These are phyloP conservation scores for Desoria tigrina DNA, from an alignment of 2,888 invertebrate species.

Conservation along the genomic window DNA sequence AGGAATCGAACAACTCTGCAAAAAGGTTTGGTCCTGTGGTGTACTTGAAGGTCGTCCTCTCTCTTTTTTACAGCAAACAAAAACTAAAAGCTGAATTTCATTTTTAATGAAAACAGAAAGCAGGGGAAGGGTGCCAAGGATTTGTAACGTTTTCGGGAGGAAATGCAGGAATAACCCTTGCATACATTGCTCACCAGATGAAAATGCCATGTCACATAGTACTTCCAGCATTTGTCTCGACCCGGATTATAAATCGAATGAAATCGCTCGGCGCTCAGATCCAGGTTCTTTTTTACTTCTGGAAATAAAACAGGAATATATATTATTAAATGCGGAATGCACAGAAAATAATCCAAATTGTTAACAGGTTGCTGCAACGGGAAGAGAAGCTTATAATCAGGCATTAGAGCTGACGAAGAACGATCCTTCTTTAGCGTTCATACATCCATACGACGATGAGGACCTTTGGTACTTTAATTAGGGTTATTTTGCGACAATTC, in stretches of 20 bases:
- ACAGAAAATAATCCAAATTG: too few relatives aligned
- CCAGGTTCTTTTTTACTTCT: too few relatives aligned
- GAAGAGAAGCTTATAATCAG: constrained; percentile 56
- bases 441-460: constrained; percentile 60
- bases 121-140: constrained; percentile 32
- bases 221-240: constrained; percentile 57
- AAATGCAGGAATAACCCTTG: constrained; percentile 60
- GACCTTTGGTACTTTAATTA: constrained; percentile 60
- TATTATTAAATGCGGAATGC: too few relatives aligned
- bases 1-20: constrained; percentile 54
- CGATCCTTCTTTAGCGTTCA: constrained; percentile 45
- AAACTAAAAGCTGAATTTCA: background rate
- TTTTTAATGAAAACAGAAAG: constrained; percentile 24
- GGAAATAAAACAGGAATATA: too few relatives aligned
- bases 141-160: constrained; percentile 59
- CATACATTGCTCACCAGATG: constrained; percentile 57
- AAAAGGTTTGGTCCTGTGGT: too few relatives aligned
- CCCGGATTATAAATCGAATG: constrained; percentile 55
- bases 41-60: too few relatives aligned
- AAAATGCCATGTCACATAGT: constrained; percentile 57
- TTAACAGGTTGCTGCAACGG: constrained; percentile 16
- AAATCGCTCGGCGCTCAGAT: constrained; percentile 57
- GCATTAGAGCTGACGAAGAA: constrained; percentile 56
- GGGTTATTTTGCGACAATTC: too few relatives aligned
- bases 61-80: too few relatives aligned